Base-by-base conservation (phyloP, 2,888 invertebrate genomes). In the Tanaodytes sp. region DNA sequence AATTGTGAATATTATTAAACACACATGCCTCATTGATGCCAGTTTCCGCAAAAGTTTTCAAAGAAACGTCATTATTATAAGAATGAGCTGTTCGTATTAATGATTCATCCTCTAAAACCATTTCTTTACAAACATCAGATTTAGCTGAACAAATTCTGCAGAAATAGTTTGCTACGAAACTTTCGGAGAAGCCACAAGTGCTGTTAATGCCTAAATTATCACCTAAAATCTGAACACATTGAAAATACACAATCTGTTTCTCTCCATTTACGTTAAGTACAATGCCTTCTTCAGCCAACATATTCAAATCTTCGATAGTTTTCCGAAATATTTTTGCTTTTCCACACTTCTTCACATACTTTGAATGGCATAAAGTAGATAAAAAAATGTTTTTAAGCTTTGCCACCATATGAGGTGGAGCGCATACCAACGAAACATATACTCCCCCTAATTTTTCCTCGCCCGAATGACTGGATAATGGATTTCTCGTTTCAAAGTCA, bases 401-500 rank as follows among this genome's bases (percentile, higher is more conserved):
- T 3, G 16, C 42, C 42, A 14, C 54, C 15, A 48, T 63, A 62
- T 72, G 49, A 37, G 66, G 73, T 15, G 73, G 73, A 20, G 71
- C 36, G 15, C 57, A 64, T 36, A 39, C 52, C 11, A 73, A 8
- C n/a, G 71, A 63, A 0, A 66, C 61, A 43, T 75, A 72, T 4
- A 72, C 51, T 20, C 67, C 72, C 19, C 72, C 72, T 5, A 73
- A 45, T 66, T 73, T 71, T 57, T 75, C 59, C 15, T 72, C 62
- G 9, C 70, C 64, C 15, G 64, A 40, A 19, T 59, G 58, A 48
- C 62, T 71, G 9, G 49, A 46, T 14, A 58, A 46, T 3, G 62
- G 57, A 62, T 71, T 65, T 39, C 65, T 8, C 1, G 62, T 52
- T 30, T 71, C 62, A 42, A 62, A 66, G 0, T 65, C 54, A 33